A percentile compares a stretch with the other conserved stretches of the same genome.
Evolutionary conservation across 2,888 invertebrate genomes (phyloP).

Genomic region (Sinopyrophorus schimmeli): DNA sequence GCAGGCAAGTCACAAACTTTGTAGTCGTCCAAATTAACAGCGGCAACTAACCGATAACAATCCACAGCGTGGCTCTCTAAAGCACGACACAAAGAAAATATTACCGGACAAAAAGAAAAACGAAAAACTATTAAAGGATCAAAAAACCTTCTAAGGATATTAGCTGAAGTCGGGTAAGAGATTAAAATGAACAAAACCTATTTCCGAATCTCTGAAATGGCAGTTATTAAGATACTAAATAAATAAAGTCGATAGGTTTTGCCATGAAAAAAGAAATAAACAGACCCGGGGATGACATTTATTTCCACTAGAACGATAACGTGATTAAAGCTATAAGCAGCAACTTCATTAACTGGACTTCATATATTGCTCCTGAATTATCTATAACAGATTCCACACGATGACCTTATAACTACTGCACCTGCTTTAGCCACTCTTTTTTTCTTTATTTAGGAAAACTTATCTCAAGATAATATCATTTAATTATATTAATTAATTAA

Average conservation of each 20-base stretch:
- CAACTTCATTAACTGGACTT: slow-evolving; percentile 45
- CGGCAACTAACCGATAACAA: slow-evolving; percentile 34
- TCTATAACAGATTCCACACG: slow-evolving; percentile 33
- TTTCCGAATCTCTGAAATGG: slow-evolving; percentile 30
- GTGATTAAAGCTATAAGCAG: slow-evolving; percentile 45
- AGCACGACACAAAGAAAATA: slow-evolving; percentile 32
- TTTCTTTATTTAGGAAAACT: too few relatives aligned
- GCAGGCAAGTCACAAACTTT: slow-evolving; percentile 28
- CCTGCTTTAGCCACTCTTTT: slow-evolving; percentile 30
- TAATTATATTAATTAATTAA: too few relatives aligned
- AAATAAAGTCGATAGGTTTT: slow-evolving; percentile 38
- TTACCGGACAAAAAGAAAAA: slow-evolving; percentile 26
- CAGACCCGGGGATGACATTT: slow-evolving; percentile 33
- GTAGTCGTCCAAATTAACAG: slow-evolving; percentile 30
- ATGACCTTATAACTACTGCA: slow-evolving; percentile 33
- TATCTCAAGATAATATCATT: too few relatives aligned
- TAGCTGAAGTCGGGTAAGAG: slow-evolving; percentile 30
- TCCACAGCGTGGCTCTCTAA: slow-evolving; percentile 19
- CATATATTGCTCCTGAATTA: slow-evolving; percentile 40
- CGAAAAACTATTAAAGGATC: slow-evolving; percentile 35
- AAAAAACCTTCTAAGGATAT: slow-evolving; percentile 34
- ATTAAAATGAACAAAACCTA: slow-evolving; percentile 35
- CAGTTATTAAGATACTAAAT: slow-evolving; percentile 39
- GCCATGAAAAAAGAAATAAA: slow-evolving; percentile 36
- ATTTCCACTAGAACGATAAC: slow-evolving; percentile 41